A percentile compares a stretch with the other conserved stretches of the same genome.
phyloP scores from a whole-genome alignment of 2,113 vertebrate species.

The Panthera leo region DNA sequence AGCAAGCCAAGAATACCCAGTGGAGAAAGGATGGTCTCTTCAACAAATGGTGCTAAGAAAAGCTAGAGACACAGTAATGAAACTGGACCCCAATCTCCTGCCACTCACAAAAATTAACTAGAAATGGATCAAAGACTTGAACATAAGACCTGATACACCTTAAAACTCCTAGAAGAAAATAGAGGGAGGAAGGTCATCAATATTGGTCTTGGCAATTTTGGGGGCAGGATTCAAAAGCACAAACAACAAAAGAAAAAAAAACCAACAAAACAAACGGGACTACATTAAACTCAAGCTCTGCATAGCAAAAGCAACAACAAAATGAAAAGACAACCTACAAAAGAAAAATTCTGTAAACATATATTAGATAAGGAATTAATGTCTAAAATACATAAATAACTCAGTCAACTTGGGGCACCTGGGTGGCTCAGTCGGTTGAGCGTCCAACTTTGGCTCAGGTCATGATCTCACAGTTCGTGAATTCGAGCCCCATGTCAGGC shows the following conservation, averaged over 20 bases:
- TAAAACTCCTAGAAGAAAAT: neutral
- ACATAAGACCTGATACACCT: neutral
- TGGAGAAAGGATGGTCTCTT: neutral
- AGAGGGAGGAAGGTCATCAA: neutral
- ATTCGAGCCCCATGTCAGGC: too few species aligned
- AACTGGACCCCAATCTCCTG: neutral
- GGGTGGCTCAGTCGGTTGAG: too few species aligned
- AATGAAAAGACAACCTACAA: neutral
- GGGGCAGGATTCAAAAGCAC: neutral
- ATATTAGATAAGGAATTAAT: neutral
- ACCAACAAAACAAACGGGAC: neutral
- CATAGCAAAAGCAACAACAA: neutral
- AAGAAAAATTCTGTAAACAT: neutral
- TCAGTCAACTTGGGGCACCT: neutral
- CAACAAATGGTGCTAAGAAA: neutral
- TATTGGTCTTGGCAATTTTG: neutral
- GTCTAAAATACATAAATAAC: neutral
- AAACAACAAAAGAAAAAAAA: neutral
- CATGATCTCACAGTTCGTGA: too few species aligned
- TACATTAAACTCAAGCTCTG: neutral
- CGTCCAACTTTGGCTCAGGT: too few species aligned
- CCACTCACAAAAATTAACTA: neutral
- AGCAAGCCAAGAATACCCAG: neutral
- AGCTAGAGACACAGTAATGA: neutral
- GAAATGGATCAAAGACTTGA: neutral